Evolutionary conservation across 2,113 vertebrate genomes (phyloP), one percentile per base, ranked within the genome.

Genomic region (Hyaena hyaena): DNA sequence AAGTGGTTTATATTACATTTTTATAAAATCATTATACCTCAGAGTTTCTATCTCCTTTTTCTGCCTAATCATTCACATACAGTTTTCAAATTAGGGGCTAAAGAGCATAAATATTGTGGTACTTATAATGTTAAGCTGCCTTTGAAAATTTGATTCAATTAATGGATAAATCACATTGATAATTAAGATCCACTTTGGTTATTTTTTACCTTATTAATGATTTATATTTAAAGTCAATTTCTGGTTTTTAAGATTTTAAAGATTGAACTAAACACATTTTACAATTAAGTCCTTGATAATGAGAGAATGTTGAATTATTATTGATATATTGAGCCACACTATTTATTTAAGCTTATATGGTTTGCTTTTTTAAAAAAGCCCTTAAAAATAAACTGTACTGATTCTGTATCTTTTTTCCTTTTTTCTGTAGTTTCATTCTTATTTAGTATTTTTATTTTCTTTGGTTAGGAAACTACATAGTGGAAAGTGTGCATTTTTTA

Each of bases 381-480:
- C 24, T 77, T 50, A 50, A 55, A 91, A 95, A 58, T 73, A 48
- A 95, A 65, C 17, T 48, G 0, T 80, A 4, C 79, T 43, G 33
- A 65, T 35, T 81, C 35, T 85, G 65, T 19, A 93, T 26, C 31
- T 91, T 85, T 17, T 73, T 82, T 88, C 28, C 26, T 66, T 85
- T 23, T 79, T 82, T 84, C 43, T 96, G 5, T 12, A 88, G 28
- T 93, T 90, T 76, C 33, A 76, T 94, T 94, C 21, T 33, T 95
- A 4, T 77, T 97, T 91, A 35, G 5, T 66, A 45, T 96, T 96
- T 96, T 89, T 4, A 28, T 88, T 93, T 84, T 93, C 19, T 84
- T 90, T 92, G 69, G 4, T 2, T 95, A 6, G 16, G 55, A 95
- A 89, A 94, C 16, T 48, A 11, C 65, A 21, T 26, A 55, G 24